Evolutionary conservation across 2,797 vertebrate genomes (phyloP), one percentile per base, ranked within the genome.

Genomic region (Macropodus opercularis): DNA sequence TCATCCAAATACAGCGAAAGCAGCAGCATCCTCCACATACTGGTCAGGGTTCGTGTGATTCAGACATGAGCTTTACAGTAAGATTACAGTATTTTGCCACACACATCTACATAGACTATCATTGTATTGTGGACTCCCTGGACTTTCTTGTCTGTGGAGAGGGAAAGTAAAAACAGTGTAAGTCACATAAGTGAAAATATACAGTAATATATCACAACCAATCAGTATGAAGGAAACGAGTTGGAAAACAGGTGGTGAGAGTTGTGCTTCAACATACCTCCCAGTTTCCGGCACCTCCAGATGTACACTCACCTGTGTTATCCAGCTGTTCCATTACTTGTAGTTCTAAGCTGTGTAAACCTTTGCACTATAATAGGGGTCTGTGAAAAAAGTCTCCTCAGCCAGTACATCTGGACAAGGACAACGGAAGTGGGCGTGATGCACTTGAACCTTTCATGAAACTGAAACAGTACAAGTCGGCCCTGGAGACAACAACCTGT

Each of bases 331-430:
- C 47, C 38, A 36, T 63, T 27, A 65, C 43, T 24, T 62, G 39
- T 22, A 42, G 22, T 42, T 49, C 36, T 52, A 46, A 75, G 40
- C 53, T 63, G 24, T 63, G 36, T 64, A 50, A 42, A 40, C 42
- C 64, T 73, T 85, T 83, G 81, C 78, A 85, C 78, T 81, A 69
- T 53, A 47, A 66, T 7, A 7, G 35, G 34, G 40, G 26, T 23
- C 47, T 36, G 34, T 36, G 48, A 58, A 19, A 44, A 36, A 38
- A 26, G 24, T 4, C 4, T 4, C 7, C 4, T 4, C 24, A 26
- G 24, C 13, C 15, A 44, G 17, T 55, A 58, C 19, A 39, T 66
- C 39, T 44, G 51, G 27, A 53, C 27, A 40, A 47, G 49, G 41
- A 52, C 43, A 36, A n/a, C n/a, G n/a, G n/a, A n/a, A n/a, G n/a